Conservation (phyloP, 2,113 vertebrate species). For the Odocoileus virginianus region DNA sequence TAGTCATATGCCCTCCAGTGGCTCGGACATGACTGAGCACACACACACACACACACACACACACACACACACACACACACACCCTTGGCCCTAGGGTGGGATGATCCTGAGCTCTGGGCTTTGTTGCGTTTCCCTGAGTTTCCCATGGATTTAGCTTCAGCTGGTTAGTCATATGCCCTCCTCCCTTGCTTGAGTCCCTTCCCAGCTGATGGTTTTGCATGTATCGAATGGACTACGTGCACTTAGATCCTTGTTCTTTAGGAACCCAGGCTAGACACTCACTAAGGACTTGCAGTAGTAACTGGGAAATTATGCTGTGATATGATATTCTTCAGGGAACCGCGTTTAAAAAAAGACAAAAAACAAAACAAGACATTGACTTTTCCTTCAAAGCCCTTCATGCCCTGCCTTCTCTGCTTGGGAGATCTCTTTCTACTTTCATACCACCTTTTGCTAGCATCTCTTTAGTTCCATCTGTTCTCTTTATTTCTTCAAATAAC, state of each 20-base stretch:
- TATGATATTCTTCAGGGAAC: neutral
- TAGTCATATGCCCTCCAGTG: neutral
- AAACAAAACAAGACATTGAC: neutral
- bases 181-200: neutral
- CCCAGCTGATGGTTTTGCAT: neutral
- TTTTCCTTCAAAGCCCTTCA: neutral
- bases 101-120: neutral
- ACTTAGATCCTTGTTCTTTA: neutral
- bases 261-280: neutral
- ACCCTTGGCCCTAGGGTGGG: neutral
- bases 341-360: neutral
- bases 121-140: neutral
- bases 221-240: neutral
- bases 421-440: neutral
- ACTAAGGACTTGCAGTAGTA: neutral
- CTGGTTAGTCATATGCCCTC: neutral
- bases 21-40: neutral
- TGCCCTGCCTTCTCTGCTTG: neutral
- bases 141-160: neutral
- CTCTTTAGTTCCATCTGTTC: neutral
- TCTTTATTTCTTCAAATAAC: neutral
- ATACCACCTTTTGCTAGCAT: neutral
- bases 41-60: neutral
- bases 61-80: neutral
- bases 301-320: neutral